Evolutionary conservation across 2,797 vertebrate genomes (phyloP), one percentile per base, ranked within the genome.

Genomic region (Rhinatrema bivittatum): DNA sequence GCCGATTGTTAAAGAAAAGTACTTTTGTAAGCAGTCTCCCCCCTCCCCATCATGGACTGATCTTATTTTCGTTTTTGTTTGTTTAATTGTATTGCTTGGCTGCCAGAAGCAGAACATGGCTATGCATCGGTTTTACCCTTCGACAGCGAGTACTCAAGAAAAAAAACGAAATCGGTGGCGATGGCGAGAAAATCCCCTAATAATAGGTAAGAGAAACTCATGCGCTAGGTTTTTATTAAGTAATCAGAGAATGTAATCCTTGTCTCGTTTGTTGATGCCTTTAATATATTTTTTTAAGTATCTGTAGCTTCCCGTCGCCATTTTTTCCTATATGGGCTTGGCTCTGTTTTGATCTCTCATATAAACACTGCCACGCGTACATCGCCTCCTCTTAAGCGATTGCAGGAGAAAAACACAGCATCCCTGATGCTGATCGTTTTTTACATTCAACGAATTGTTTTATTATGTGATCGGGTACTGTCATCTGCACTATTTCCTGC

Each of bases 111-210:
- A 72, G 95, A 98, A 65, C 95, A 98, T 69, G 94, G 95, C 65
- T 98, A 98, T 74, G 95, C 94, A 39, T 95, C 95, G 52, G 90
- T 93, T 75, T 85, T 97, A 81, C 95, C 94, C 45, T 97, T 85
- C 85, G 89, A 87, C 69, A 89, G 80, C 64, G 91, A 96, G 85
- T 93, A 89, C 68, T 81, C 90, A 82, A 74, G 88, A 80, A 96
- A 96, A 87, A 98, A 94, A 87, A 87, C 88, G 81, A 96, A 94
- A 93, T 70, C 87, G 37, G 84, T 87, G 54, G 61, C 88, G 70
- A 84, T 92, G 62, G 87, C 88, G 84, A 87, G 91, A 83, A 97
- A 96, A 87, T 65, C 86, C 66, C 90, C 78, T 69, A 95, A 87
- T 82, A 93, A 90, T 84, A 93, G 91, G 91, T 95, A 90, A 89